Base-by-base conservation (phyloP, 2,888 invertebrate species). In the Pasiphila rectangulata region DNA sequence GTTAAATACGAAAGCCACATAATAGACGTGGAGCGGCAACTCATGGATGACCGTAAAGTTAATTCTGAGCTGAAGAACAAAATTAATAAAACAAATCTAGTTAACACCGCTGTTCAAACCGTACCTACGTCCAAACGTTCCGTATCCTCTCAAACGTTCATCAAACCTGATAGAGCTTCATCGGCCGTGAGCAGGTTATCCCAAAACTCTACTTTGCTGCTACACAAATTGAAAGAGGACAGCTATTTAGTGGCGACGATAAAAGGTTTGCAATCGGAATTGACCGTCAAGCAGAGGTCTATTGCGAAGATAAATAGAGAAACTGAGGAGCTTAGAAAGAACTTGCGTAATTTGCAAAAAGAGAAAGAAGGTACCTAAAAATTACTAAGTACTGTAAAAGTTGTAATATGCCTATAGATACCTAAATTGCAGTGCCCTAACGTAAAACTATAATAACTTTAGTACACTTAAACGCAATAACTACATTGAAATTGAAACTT, bases 201-300 rank as follows among this genome's bases (percentile, higher is more conserved):
- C 1, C 90, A 90, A 59, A 90, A 90, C 25, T 90, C 91, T 25
- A 76, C 90, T 0, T 59, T 87, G n/a, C 51, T 87, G 48, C 69
- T 88, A 23, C 83, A 83, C 40, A 88, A 90, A 52, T 69, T 89
- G 3, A 94, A 93, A 72, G 94, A 94, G 63, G 95, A 95, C 58
- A 90, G 93, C 20, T 94, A 95, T 81, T 85, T 95, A 34, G 76
- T 95, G 15, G 94, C 95, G 0, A 95, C 95, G 0, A 94, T 95
- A 61, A 91, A 95, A 51, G 95, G 95, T 1, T 81, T 95, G 67
- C 94, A 95, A 69, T 78, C 93, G 0, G 95, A 95, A 67, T 70
- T 95, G 38, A 90, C 92, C 2, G 91, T 91, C 20, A 95, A 95
- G 73, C 95, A 95, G 63, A 93, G 94, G 59, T 90, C 91, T 1